A percentile compares a stretch with the other conserved stretches of the same genome.
phyloP scores from a whole-genome alignment of 2,888 invertebrate genomes.

The Dolomedes plantarius region DNA sequence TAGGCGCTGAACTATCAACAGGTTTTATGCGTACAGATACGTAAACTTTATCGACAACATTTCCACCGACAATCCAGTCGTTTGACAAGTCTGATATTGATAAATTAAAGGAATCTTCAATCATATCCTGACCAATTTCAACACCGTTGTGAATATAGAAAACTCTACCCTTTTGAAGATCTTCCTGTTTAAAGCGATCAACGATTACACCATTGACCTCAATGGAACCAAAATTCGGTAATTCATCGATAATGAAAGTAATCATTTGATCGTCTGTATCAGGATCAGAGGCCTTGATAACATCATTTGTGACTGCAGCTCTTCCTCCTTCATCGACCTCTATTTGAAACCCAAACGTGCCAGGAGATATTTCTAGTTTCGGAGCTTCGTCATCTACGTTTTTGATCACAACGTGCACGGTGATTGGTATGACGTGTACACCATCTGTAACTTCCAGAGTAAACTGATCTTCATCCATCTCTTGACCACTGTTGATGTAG shows the following conservation, averaged over 20 bases:
- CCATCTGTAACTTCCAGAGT: conserved; percentile 77
- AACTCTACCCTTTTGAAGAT: conserved; percentile 74
- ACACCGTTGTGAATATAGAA: conserved; percentile 76
- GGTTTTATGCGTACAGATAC: conserved; percentile 75
- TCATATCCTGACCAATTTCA: conserved; percentile 75
- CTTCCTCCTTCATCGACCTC: conserved; percentile 75
- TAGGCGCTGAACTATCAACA: conserved; percentile 76
- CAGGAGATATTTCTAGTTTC: conserved; percentile 74
- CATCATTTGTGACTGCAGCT: conserved; percentile 74
- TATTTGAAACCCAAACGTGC: conserved; percentile 74
- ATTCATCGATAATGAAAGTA: conserved; percentile 75
- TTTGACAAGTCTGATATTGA: conserved; percentile 75
- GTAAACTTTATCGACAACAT: conserved; percentile 74
- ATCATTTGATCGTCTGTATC: conserved; percentile 75
- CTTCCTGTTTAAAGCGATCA: conserved; percentile 76
- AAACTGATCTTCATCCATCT: conserved; percentile 75
- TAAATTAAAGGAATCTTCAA: conserved; percentile 75
- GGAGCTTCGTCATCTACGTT: conserved; percentile 76
- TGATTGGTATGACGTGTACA: conserved; percentile 76
- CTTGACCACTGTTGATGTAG: conserved; percentile 75
- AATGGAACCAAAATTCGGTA: conserved; percentile 75
- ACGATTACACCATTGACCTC: conserved; percentile 74
- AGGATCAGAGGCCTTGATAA: conserved; percentile 75
- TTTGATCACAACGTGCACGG: conserved; percentile 75
- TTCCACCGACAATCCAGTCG: conserved; percentile 75